Base-by-base conservation (phyloP, 1,140 invertebrate species). In the Zophobas morio region DNA sequence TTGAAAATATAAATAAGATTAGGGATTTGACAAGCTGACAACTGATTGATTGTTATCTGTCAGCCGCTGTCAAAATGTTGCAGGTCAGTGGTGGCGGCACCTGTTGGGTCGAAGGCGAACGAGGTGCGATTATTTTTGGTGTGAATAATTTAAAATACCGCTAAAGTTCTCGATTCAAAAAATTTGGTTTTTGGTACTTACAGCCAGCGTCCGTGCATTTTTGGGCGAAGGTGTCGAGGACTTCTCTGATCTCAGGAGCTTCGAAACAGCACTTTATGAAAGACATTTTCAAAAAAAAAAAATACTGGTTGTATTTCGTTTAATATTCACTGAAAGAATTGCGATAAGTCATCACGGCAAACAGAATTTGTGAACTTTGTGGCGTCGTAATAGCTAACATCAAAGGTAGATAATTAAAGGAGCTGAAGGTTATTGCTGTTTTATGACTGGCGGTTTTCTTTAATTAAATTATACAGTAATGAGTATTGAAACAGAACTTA, bases 151-250 rank as follows among this genome's bases (percentile, higher is more conserved):
- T 39, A 66, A 42, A 42, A 42, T 1, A 40, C 60, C 60, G 60
- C 60, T 40, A 66, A 42, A 66, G n/a, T 33, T 66, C n/a, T 32
- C 40, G 20, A n/a, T 42, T 46, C 42, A 42, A 40, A 46, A 46
- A 66, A 60, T 39, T 37, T 4, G 6, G 35, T 6, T 37, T 60
- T 1, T 1, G 0, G 39, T 66, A 93, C 94, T 94, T 89, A 95
- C 93, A 95, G 85, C 92, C 91, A 56, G 93, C 92, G 87, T 94
- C 93, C 32, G 93, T 94, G 85, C 93, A 95, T 87, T 94, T 94
- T 85, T 92, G 91, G 1, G 92, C 88, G 74, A 94, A 90, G 49
- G 90, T 91, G 78, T 94, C 93, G 70, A 94, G 86, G 81, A 94
- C 89, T 84, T 94, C 93, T 1, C 92, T 90, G 32, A 92, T 85